Evolutionary conservation across 1,140 invertebrate species (phyloP).

Genomic region (Cherax destructor): DNA sequence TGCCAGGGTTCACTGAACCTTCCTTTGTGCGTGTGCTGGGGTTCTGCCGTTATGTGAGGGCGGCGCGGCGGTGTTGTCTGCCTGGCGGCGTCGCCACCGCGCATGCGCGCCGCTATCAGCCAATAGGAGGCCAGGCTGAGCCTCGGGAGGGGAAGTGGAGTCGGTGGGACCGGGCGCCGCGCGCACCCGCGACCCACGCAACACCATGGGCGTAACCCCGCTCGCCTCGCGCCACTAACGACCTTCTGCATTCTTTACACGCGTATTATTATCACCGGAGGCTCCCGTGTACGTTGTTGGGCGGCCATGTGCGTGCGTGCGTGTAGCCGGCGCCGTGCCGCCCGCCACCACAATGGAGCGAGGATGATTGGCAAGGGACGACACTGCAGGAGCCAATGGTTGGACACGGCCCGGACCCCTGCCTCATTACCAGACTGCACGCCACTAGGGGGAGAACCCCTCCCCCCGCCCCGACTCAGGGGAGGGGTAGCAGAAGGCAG

Average conservation of each 20-base stretch:
- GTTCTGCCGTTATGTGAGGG: slow-evolving; percentile 60
- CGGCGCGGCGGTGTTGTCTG: slow-evolving; percentile 47
- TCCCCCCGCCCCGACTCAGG: background rate
- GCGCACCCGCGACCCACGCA: slow-evolving; percentile 35
- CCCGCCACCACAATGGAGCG: slow-evolving; percentile 58
- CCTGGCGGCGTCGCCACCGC: slow-evolving; percentile 36
- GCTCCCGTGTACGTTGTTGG: background rate
- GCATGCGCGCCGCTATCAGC: slow-evolving; percentile 36
- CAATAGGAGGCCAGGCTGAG: slow-evolving; percentile 24
- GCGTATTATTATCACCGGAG: too few relatives aligned
- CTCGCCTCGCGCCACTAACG: background rate
- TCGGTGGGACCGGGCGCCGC: slow-evolving; percentile 36
- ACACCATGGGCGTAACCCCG: slow-evolving; percentile 36
- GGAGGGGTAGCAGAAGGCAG: background rate
- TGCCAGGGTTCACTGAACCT: slow-evolving; percentile 56
- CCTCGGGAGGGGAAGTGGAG: slow-evolving; percentile 53
- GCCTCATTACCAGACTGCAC: slow-evolving; percentile 41
- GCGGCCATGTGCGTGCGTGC: slow-evolving; percentile 42
- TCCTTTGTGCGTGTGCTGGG: slow-evolving; percentile 34
- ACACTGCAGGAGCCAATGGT: slow-evolving; percentile 67
- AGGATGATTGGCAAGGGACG: slow-evolving; percentile 65
- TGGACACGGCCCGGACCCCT: slow-evolving; percentile 38
- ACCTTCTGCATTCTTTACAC: background rate
- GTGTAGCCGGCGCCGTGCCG: slow-evolving; percentile 39
- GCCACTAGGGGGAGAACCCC: background rate